phyloP scores from a whole-genome alignment of 2,888 invertebrate species.

The Micropterix aruncella region DNA sequence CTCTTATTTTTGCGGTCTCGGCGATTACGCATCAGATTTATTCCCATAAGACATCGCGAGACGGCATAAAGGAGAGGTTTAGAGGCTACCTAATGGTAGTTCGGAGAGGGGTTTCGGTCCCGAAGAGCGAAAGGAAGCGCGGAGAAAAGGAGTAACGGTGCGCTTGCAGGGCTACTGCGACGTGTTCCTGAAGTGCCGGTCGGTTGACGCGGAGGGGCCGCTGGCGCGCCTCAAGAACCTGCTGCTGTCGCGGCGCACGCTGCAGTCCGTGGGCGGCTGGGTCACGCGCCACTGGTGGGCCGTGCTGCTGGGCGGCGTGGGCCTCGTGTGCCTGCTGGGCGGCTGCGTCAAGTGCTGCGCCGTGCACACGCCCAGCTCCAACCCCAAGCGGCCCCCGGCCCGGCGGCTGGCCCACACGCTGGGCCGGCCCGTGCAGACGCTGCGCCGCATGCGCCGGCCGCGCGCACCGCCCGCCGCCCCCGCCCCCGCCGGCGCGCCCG shows the following conservation, averaged over 20 bases:
- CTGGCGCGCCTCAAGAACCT: slow-evolving; percentile 92
- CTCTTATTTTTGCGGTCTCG: too few species aligned
- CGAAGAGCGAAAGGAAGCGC: too few species aligned
- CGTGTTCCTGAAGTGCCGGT: slow-evolving; percentile 96
- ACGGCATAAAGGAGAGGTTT: too few species aligned
- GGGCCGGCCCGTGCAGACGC: slow-evolving; percentile 80
- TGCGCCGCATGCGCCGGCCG: slow-evolving; percentile 58
- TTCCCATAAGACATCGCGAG: too few species aligned
- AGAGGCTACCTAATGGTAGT: too few species aligned
- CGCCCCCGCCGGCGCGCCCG: slow-evolving; percentile 19
- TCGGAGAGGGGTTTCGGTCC: too few species aligned
- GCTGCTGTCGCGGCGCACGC: slow-evolving; percentile 79
- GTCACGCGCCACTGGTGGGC: slow-evolving; percentile 93
- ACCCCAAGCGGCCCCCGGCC: slow-evolving; percentile 94
- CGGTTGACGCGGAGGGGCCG: slow-evolving; percentile 98
- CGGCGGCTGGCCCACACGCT: slow-evolving; percentile 87
- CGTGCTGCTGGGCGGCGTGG: slow-evolving; percentile 82
- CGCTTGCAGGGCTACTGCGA: slow-evolving; percentile 94
- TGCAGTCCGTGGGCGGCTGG: slow-evolving; percentile 83
- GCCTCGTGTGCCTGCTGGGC: slow-evolving; percentile 91
- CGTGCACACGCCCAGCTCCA: slow-evolving; percentile 97
- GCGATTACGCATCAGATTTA: too few species aligned
- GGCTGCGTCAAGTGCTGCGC: slow-evolving; percentile 98
- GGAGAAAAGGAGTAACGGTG: too few species aligned
- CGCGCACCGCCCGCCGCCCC: slow-evolving; percentile 14